Conservation (phyloP, 2,888 invertebrate species). For the Bibio marci region DNA sequence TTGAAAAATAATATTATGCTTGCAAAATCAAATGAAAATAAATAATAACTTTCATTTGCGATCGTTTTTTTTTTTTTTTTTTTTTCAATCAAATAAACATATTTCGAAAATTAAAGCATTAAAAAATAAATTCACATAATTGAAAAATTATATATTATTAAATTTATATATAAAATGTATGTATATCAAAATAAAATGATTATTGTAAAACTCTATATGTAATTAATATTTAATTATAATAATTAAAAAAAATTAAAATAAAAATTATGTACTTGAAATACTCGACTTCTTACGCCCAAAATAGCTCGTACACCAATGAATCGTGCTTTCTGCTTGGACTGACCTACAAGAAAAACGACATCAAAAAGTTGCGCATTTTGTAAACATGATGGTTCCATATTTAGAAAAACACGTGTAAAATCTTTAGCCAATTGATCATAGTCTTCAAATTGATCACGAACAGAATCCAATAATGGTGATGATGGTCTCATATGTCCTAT, state of each 20-base stretch:
- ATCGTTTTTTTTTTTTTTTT: too few relatives aligned
- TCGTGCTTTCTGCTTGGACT: slow-evolving; percentile 78
- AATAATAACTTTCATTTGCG: too few relatives aligned
- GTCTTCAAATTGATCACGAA: slow-evolving; percentile 84
- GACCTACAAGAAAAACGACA: slow-evolving; percentile 79
- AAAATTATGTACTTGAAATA: slow-evolving; percentile 27
- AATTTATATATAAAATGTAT: too few relatives aligned
- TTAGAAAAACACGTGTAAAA: slow-evolving; percentile 76
- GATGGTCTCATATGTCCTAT: slow-evolving; percentile 77
- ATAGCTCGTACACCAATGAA: slow-evolving; percentile 85
- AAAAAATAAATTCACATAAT: too few relatives aligned
- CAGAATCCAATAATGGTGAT: slow-evolving; percentile 79
- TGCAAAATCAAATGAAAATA: too few relatives aligned
- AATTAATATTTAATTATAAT: too few relatives aligned
- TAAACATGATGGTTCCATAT: slow-evolving; percentile 60
- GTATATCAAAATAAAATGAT: too few relatives aligned
- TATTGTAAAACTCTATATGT: too few relatives aligned
- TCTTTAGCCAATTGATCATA: slow-evolving; percentile 88
- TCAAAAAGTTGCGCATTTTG: slow-evolving; percentile 74
- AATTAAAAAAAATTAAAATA: slow-evolving; percentile 5
- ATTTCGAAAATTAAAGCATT: too few relatives aligned
- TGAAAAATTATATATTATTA: too few relatives aligned
- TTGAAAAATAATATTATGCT: too few relatives aligned
- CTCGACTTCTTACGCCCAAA: slow-evolving; percentile 74
- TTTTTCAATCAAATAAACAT: too few relatives aligned